Conservation (phyloP, 2,797 vertebrate species). For the Cichlasoma orientale region DNA sequence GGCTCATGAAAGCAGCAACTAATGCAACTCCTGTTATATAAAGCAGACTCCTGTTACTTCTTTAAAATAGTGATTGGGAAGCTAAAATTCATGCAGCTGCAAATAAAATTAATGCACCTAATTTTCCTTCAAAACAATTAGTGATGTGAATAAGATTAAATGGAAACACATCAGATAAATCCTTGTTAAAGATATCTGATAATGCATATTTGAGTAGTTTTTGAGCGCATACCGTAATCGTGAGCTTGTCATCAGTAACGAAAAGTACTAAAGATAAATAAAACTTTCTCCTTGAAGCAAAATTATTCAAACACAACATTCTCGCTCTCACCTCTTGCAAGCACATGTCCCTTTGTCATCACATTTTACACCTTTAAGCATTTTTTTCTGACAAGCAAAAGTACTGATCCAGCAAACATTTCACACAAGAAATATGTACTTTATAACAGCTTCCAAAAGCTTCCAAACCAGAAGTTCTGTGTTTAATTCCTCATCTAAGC, state of each 20-base stretch:
- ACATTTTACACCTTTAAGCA: neutral
- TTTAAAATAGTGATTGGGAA: conserved; percentile 22
- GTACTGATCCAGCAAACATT: neutral
- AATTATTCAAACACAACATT: neutral
- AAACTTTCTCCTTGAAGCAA: neutral
- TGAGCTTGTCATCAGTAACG: neutral
- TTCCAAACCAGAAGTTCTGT: neutral
- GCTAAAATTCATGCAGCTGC: neutral
- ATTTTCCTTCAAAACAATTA: neutral
- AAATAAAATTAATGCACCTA: neutral
- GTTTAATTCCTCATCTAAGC: neutral
- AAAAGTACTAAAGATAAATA: neutral
- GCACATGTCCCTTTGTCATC: neutral
- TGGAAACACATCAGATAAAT: neutral
- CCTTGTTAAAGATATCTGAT: neutral
- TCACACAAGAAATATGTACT: neutral
- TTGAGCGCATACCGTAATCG: neutral
- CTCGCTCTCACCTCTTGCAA: neutral
- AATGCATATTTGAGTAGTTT: neutral
- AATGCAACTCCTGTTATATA: neutral
- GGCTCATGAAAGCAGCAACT: neutral
- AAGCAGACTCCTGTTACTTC: neutral
- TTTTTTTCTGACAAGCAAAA: neutral
- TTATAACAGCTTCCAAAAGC: neutral
- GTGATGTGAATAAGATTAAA: neutral